Base-by-base conservation (phyloP, 2,888 invertebrate species). In the Zhuqinia jingwanae region DNA sequence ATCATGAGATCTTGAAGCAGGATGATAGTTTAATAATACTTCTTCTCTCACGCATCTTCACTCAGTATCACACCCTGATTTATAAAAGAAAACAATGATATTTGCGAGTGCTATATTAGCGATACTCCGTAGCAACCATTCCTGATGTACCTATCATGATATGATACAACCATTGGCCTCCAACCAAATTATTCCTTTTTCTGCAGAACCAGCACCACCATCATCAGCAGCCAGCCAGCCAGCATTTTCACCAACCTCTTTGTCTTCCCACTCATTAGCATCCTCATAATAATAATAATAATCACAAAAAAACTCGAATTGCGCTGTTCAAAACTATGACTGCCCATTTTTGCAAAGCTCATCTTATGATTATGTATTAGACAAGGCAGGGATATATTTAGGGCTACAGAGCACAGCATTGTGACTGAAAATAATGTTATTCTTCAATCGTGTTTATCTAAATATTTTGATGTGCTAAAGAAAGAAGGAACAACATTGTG, bases 21-120 rank as follows among this genome's bases (percentile, higher is more conserved):
- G 50, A 65, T 63, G 76, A 76, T 83, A 76, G 68, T 80, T 80
- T 80, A 80, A 53, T 63, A 70, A 80, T 58, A 68, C 80, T 47
- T 56, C 79, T 65, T 56, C 79, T 65, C 79, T 65, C 65, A 47
- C 63, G 27, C 79, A 56, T 53, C 70, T 70, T 15, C 22, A 30
- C 70, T 70, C 17, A 47, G 22, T 30, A 50, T 2, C 58, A 58
- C 65, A 79, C 30, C 30, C 22, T 65, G 47, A 50, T 79, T 50
- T 79, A 65, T 47, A 70, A 70, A n/a, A 36, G 36, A 36, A 36
- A 36, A 36, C 36, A 36, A 36, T 58, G 58, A 58, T 60, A 58
- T 56, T 76, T 76, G 20, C 58, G n/a, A 25, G n/a, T n/a, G 36
- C 8, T 8, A 6, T 25, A 3, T 65, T 15, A 11, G 11, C n/a